These are phyloP conservation scores for Phragmatobia fuliginosa DNA, from an alignment of 2,888 invertebrate species.

Conservation along the genomic window DNA sequence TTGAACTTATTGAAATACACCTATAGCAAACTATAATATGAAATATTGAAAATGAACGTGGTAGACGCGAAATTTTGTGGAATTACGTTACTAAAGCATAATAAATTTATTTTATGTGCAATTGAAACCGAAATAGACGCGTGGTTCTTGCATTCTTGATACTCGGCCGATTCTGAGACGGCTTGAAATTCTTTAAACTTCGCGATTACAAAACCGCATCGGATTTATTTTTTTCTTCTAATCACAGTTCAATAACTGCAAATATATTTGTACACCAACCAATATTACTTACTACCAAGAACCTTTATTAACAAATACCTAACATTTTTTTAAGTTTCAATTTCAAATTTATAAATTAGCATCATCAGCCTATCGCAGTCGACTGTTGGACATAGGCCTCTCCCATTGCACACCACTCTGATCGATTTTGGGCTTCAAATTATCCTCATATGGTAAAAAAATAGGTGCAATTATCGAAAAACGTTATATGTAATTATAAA, in stretches of 20 bases:
- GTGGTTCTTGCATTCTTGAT: conserved; percentile 57
- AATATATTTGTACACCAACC: not conserved
- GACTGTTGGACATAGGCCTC: too few species aligned
- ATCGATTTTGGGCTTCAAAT: too few species aligned
- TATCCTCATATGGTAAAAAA: not conserved
- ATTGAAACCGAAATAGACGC: conserved; percentile 77
- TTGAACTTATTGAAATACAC: conserved; percentile 34
- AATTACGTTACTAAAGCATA: conserved; percentile 62
- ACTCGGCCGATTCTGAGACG: conserved; percentile 36
- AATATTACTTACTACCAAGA: not conserved
- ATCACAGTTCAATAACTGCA: not conserved
- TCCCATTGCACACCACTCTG: too few species aligned
- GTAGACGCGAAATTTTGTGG: conserved; percentile 57
- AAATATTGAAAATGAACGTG: conserved; percentile 44
- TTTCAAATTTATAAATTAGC: too few species aligned
- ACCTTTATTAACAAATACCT: too few species aligned
- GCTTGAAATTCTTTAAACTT: conserved; percentile 34
- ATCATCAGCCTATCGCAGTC: too few species aligned
- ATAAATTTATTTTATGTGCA: conserved; percentile 82
- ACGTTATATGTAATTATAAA: not conserved
- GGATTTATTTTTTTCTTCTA: not conserved
- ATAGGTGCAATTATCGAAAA: not conserved
- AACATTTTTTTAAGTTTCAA: too few species aligned
- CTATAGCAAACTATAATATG: conserved; percentile 19
- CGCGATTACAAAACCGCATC: conserved; percentile 10